These are phyloP conservation scores for Origma solitaria DNA, from an alignment of 2,113 vertebrate species.

Conservation along the genomic window DNA sequence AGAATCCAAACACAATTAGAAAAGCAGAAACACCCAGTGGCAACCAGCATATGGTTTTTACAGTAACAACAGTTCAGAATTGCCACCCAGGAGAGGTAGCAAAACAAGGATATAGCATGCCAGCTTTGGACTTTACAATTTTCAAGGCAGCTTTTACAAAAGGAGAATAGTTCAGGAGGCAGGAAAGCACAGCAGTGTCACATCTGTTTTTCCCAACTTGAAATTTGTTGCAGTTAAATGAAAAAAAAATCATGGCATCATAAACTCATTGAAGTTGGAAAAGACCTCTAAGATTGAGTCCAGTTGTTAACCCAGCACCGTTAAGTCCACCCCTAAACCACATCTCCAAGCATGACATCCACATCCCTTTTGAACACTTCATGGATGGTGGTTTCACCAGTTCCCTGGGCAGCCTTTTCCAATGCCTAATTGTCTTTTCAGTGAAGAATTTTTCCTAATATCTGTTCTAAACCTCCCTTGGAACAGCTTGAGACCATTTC, in stretches of 20 bases:
- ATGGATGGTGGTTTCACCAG: not conserved
- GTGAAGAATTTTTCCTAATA: not conserved
- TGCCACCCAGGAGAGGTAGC: not conserved
- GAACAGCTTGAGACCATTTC: not conserved
- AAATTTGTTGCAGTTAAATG: not conserved
- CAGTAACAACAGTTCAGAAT: not conserved
- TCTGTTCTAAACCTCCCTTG: not conserved
- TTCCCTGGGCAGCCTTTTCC: not conserved
- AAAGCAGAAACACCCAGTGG: not conserved
- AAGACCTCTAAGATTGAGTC: not conserved
- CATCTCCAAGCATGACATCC: not conserved
- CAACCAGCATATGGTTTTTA: not conserved
- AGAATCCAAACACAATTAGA: not conserved
- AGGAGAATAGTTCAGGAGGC: not conserved
- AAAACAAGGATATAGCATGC: not conserved
- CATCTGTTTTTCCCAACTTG: not conserved
- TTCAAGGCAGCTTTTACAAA: not conserved
- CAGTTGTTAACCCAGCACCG: not conserved
- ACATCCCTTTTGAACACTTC: not conserved
- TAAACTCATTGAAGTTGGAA: not conserved
- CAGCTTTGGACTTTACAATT: not conserved
- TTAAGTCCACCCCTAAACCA: not conserved
- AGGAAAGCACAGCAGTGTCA: not conserved
- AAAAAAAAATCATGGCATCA: not conserved
- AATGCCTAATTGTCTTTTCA: not conserved